phyloP scores from a whole-genome alignment of 1,140 invertebrate species.

The Episyrphus balteatus region DNA sequence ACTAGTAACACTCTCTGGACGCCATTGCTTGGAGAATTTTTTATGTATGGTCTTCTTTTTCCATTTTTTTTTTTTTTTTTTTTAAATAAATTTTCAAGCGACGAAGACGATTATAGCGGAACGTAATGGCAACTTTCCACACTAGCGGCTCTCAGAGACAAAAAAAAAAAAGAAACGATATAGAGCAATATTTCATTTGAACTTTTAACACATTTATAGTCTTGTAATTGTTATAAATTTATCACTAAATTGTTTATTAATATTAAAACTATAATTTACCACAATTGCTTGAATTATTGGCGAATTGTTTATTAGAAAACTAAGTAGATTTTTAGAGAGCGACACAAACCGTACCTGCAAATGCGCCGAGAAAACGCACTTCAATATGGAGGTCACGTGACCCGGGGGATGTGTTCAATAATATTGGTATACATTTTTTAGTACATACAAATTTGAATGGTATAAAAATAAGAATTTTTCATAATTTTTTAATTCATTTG shows the following conservation, averaged over 20 bases:
- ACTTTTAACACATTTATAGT: too few relatives aligned
- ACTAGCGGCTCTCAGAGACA: not conserved
- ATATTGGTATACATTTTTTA: too few relatives aligned
- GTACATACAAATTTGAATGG: too few relatives aligned
- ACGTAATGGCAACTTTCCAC: not conserved
- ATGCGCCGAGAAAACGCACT: not conserved
- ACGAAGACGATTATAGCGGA: not conserved
- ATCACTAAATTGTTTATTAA: not conserved
- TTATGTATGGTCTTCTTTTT: too few relatives aligned
- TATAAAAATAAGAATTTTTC: too few relatives aligned
- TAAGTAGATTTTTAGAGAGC: not conserved
- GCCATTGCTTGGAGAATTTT: too few relatives aligned
- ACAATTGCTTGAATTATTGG: not conserved
- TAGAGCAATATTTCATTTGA: too few relatives aligned
- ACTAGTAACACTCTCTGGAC: too few relatives aligned
- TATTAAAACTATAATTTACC: not conserved
- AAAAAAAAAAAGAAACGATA: too few relatives aligned
- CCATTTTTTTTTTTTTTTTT: not conserved
- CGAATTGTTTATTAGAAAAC: not conserved
- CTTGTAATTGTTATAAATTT: not conserved
- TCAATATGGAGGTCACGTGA: not conserved
- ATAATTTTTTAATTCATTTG: too few relatives aligned
- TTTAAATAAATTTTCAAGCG: not conserved
- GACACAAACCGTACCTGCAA: not conserved
- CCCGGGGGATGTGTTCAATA: not conserved